Base-by-base conservation (phyloP, 2,797 vertebrate species). In the Chiroxiphia lanceolata region DNA sequence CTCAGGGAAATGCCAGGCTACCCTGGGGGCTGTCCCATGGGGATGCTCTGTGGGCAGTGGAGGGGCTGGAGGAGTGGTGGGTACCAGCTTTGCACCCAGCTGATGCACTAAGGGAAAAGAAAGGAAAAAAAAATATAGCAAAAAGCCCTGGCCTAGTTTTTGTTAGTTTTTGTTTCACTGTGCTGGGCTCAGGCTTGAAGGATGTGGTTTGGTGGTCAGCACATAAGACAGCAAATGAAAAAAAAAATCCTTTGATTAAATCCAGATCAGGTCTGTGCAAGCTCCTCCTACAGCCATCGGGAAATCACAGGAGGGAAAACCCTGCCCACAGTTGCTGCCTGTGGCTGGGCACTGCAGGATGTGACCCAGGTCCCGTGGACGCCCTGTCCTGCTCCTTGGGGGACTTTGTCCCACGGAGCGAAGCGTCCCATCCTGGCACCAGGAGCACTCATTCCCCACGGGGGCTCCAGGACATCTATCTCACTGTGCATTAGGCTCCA, bases 151-250 rank as follows among this genome's bases (percentile, higher is more conserved):
- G 94, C 96, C 96, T 97, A 97, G 90, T 97, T 97, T 96, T 96
- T 56, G 84, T 94, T 95, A 96, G 90, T 96, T 97, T 96, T 96
- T 69, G 87, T 97, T 96, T 95, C 91, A 87, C 40, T 90, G 90
- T 13, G 33, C 94, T 68, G 91, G 94, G 87, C 95, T 69, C 72
- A 34, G 56, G 69, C 90, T 96, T 3, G 65, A 87, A 96, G 97
- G 97, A 97, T 97, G 97, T 97, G 97, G 96, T 97, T 97, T 96
- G 87, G 94, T 92, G 96, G 95, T 95, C 96, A 94, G 92, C 40
- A 8, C 75, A 27, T 59, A 85, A 88, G 80, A 48, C 70, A 54
- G 83, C 74, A 75, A 83, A 77, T 23, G 61, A 90, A 83, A 84
- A 83, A 83, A 84, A 95, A 95, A 93, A 85, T 94, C 92, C 92